A percentile compares a stretch with the other conserved stretches of the same genome.
These are phyloP conservation scores for Hyphantria cunea DNA, from an alignment of 1,140 invertebrate species.

Conservation along the genomic window DNA sequence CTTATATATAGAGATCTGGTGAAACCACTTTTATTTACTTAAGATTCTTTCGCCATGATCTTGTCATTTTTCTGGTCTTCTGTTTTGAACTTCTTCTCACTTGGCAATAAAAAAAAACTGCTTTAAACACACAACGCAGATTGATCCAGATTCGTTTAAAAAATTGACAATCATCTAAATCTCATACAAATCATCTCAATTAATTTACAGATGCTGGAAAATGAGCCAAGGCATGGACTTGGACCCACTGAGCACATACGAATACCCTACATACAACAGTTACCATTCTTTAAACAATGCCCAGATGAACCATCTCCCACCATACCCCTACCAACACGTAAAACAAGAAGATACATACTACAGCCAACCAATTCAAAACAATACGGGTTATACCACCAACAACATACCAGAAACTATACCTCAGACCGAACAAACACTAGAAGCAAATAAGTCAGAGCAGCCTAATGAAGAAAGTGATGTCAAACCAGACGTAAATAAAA, in stretches of 20 bases:
- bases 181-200: too few relatives aligned
- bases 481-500: conserved; percentile 31
- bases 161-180: too few relatives aligned
- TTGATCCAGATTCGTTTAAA: too few relatives aligned
- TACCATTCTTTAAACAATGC: conserved; percentile 2
- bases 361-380: background rate
- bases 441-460: background rate
- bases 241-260: conserved; percentile 41
- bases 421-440: background rate
- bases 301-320: background rate
- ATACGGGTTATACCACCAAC: background rate
- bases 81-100: too few relatives aligned
- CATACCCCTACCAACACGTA: conserved; percentile 17
- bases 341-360: conserved; percentile 20
- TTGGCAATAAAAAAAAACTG: too few relatives aligned
- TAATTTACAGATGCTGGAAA: background rate
- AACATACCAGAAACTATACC: conserved; percentile 1
- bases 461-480: conserved; percentile 2
- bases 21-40: too few relatives aligned
- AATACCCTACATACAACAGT: conserved; percentile 32
- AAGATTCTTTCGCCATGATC: too few relatives aligned
- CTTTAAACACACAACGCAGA: too few relatives aligned
- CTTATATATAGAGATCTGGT: too few relatives aligned
- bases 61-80: too few relatives aligned
- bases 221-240: conserved; percentile 24